Evolutionary conservation across 1,140 invertebrate genomes (phyloP), one percentile per base, ranked within the genome.

Genomic region (Lepidotrigona ventralis): DNA sequence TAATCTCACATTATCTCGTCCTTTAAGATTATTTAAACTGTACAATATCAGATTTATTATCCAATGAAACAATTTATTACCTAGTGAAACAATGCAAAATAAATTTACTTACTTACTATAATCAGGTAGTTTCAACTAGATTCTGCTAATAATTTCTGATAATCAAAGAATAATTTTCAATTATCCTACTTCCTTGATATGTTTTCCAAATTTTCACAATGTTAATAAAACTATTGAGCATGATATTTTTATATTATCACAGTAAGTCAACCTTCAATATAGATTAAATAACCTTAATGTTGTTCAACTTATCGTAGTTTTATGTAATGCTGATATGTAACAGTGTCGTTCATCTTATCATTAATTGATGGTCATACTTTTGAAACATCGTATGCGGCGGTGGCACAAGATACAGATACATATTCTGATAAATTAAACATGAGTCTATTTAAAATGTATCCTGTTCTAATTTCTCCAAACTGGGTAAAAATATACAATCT

Each of bases 401-500:
- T 29, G 21, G 26, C 54, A n/a, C 19, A 77, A 12, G 19, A 54
- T 2, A 6, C 19, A 17, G 29, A 77, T 19, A 60, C 5, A 21
- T 11, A 60, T 68, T 39, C 29, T 53, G 81, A 82, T 70, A 56
- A 82, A 39, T 56, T 51, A 51, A 56, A 78, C 5, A 46, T 5
- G 15, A 69, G 21, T 1, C 11, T 82, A 2, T 58, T 69, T 14
- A 58, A 79, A 79, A 1, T 29, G 5, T 79, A 83, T 79, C 76
- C 81, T 15, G 12, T 83, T 66, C 4, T 83, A 2, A 58, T 83
- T 21, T 53, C 76, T 1, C 21, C 76, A 71, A 60, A 72, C 6
- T 51, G 26, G 81, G 80, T 82, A 82, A 64, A 51, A 29, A 64
- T 53, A 76, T 26, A n/a, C 12, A 60, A 23, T 60, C 58, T 60